Base-by-base conservation (phyloP, 2,888 invertebrate genomes). In the Heteromyza rotundicornis region DNA sequence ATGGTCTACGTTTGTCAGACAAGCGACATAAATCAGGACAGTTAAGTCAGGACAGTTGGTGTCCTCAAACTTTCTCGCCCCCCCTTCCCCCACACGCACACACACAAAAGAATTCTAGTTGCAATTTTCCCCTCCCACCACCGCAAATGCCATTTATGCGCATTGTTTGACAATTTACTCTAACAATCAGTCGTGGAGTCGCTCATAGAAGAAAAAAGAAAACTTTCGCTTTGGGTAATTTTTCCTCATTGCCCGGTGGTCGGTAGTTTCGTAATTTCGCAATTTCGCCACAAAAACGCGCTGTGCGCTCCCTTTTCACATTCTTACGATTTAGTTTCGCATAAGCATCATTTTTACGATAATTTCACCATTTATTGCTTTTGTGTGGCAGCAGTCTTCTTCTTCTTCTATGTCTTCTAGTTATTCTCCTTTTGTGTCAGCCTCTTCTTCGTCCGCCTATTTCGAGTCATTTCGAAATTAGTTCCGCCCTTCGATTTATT, bases 401-500 rank as follows among this genome's bases (percentile, higher is more conserved):
- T 22, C n/a, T 16, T 7, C 59, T 47, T 44, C 49, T 24, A 17
- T 16, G 17, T 20, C 49, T 52, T 50, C 60, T 52, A 59, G 64
- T 66, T 63, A 62, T 57, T 60, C 63, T 59, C 61, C 52, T 27
- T 2, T n/a, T 20, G 16, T 12, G 14, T 12, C 69, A 69, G 70
- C 67, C 66, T 19, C 2, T 59, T 63, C 67, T 60, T 63, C 60
- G 60, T 59, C 75, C 66, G 77, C 77, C 77, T 75, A 71, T 78
- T 76, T 72, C 73, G 66, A 74, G 76, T 78, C 73, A 75, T 75
- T 78, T 69, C 74, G 75, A 80, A 80, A 80, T 80, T 81, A 81
- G 81, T 80, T 81, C 78, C 81, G 81, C 80, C 81, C 81, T 80
- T 81, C 76, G 81, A 80, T 80, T 81, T 81, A 81, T 81, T 80